Conservation (phyloP, 1,140 invertebrate species). For the Listronotus oregonensis region DNA sequence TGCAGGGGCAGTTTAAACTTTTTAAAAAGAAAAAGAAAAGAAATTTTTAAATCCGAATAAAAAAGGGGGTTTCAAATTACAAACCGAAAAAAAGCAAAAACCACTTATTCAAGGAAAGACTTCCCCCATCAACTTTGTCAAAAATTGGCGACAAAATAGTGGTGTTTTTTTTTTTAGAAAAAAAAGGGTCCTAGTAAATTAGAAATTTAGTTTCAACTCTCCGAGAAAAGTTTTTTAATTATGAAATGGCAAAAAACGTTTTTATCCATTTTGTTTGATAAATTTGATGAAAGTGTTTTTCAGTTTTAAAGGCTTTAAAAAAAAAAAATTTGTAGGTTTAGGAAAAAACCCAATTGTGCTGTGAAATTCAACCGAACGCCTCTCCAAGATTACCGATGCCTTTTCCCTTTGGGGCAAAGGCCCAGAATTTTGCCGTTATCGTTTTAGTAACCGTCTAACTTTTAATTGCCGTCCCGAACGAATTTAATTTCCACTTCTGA, state of each 20-base stretch:
- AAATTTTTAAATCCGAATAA: too few relatives aligned
- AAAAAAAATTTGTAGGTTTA: slow-evolving; percentile 56
- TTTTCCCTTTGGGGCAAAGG: slow-evolving; percentile 53
- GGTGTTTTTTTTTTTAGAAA: slow-evolving; percentile 58
- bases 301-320: slow-evolving; percentile 5
- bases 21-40: too few relatives aligned
- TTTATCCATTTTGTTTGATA: too few relatives aligned
- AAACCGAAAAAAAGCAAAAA: slow-evolving; percentile 49
- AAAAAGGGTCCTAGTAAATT: slow-evolving; percentile 51
- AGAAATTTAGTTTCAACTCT: slow-evolving; percentile 50
- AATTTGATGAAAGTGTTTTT: slow-evolving; percentile 19
- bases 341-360: too few relatives aligned
- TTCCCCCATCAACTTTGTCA: slow-evolving; percentile 53
- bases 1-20: slow-evolving; percentile 42
- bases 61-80: too few relatives aligned
- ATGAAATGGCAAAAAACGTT: slow-evolving; percentile 35
- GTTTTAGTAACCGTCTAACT: too few relatives aligned
- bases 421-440: too few relatives aligned
- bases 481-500: slow-evolving; percentile 66
- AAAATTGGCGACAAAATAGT: slow-evolving; percentile 59
- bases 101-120: too few relatives aligned
- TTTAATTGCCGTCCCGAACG: slow-evolving; percentile 85
- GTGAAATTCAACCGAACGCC: slow-evolving; percentile 53
- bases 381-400: slow-evolving; percentile 51
- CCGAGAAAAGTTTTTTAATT: slow-evolving; percentile 46